A percentile compares a stretch with the other conserved stretches of the same genome.
phyloP scores from a whole-genome alignment of 2,113 vertebrate genomes.

The Albula glossodonta region DNA sequence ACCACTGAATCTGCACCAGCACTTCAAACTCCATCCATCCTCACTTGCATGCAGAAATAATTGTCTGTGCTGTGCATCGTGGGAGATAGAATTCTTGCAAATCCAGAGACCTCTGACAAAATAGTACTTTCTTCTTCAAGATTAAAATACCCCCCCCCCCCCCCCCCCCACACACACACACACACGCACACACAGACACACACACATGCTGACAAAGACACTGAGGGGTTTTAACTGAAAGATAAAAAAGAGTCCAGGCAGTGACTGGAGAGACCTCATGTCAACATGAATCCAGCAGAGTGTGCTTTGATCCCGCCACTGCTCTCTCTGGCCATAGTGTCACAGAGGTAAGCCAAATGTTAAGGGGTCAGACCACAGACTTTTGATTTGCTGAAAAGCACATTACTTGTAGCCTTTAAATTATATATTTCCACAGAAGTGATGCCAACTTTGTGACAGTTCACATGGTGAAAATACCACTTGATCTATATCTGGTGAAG shows the following conservation, averaged over 20 bases:
- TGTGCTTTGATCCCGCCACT: not conserved
- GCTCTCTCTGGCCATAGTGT: not conserved
- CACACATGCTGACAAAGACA: conserved; percentile 56
- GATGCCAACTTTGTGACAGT: too few relatives aligned
- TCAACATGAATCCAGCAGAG: conserved; percentile 4
- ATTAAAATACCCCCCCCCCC: not conserved
- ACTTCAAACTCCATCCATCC: not conserved
- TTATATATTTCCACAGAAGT: too few relatives aligned
- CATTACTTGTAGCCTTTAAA: too few relatives aligned
- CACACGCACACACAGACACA: not conserved
- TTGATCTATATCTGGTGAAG: too few relatives aligned
- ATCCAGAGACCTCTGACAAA: not conserved
- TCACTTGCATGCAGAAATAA: not conserved
- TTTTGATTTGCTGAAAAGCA: too few relatives aligned
- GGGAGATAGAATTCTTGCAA: conserved; percentile 13
- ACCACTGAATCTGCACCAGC: not conserved
- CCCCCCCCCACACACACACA: conserved; percentile 23
- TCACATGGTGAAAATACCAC: too few relatives aligned
- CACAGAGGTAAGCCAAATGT: not conserved
- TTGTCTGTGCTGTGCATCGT: not conserved
- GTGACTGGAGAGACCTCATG: conserved; percentile 36
- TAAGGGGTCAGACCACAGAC: not conserved
- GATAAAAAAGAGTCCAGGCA: conserved; percentile 49
- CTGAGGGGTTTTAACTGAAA: conserved; percentile 61
- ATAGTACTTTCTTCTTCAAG: not conserved